phyloP scores from a whole-genome alignment of 2,797 vertebrate genomes.

The Knipowitschia caucasica region DNA sequence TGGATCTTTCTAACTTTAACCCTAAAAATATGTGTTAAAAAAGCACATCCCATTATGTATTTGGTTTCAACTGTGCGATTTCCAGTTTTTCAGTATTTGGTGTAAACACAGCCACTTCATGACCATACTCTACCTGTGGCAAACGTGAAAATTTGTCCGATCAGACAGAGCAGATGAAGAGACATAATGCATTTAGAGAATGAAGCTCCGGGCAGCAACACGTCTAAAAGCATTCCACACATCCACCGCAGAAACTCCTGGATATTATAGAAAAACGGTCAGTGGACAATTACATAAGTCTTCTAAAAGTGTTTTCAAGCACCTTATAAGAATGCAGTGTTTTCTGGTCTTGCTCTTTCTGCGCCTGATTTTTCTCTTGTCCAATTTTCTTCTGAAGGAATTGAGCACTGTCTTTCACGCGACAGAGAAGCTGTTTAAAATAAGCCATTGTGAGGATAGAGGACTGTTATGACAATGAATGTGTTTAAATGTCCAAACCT shows the following conservation, averaged over 20 bases:
- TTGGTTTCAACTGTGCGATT: too few relatives aligned
- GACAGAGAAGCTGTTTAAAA: constrained; percentile 80
- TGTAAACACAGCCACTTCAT: not conserved
- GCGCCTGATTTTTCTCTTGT: constrained; percentile 58
- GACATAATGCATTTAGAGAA: constrained; percentile 87
- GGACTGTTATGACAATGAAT: not conserved
- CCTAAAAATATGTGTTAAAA: not conserved
- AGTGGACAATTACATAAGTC: not conserved
- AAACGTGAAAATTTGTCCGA: constrained; percentile 84
- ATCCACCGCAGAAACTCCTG: constrained; percentile 88
- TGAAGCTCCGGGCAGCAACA: constrained; percentile 87
- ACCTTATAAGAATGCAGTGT: constrained; percentile 69
- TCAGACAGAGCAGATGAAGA: constrained; percentile 83
- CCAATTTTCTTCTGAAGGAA: constrained; percentile 79
- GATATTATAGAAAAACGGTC: constrained; percentile 7
- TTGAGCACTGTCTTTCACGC: constrained; percentile 87
- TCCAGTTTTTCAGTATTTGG: not conserved
- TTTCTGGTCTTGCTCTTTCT: constrained; percentile 49
- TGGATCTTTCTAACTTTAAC: not conserved
- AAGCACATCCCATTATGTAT: not conserved
- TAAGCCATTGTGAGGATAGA: not conserved
- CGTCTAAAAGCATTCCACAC: constrained; percentile 81
- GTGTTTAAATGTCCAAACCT: constrained; percentile 73
- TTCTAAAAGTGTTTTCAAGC: not conserved
- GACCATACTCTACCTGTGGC: constrained; percentile 52